phyloP scores from a whole-genome alignment of 2,797 vertebrate genomes.

The Sorex maritimensis region DNA sequence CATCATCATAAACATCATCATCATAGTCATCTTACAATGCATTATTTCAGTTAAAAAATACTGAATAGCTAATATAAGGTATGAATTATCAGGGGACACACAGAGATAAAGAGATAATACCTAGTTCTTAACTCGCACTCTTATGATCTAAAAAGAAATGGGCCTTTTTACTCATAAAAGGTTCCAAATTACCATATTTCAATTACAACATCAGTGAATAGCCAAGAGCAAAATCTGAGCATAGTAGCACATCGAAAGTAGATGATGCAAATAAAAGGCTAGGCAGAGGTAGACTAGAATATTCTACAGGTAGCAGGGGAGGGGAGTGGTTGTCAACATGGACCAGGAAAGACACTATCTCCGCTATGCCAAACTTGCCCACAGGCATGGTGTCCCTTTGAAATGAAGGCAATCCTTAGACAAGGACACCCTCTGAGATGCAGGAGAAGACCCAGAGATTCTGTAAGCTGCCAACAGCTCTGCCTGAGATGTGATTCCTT shows the following conservation, averaged over 20 bases:
- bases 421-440: too few species aligned
- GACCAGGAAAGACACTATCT: not conserved
- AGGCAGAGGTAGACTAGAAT: not conserved
- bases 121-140: not conserved
- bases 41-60: slow-evolving; percentile 37
- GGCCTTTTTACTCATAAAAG: not conserved
- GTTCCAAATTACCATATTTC: not conserved
- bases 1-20: too few species aligned
- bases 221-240: slow-evolving; percentile 47
- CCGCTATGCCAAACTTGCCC: too few species aligned
- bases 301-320: too few species aligned
- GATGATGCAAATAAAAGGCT: slow-evolving; percentile 19
- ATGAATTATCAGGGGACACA: not conserved
- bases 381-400: too few species aligned
- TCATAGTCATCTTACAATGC: not conserved
- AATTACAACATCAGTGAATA: slow-evolving; percentile 60
- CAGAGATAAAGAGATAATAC: not conserved
- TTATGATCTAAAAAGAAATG: slow-evolving; percentile 13
- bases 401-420: too few species aligned
- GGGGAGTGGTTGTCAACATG: not conserved
- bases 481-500: too few species aligned
- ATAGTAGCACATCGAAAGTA: slow-evolving; percentile 40
- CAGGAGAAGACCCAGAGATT: too few species aligned
- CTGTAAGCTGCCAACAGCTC: too few species aligned
- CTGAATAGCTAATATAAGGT: not conserved